Percentiles rank a stretch among this genome's conserved stretches.
Evolutionary conservation across 2,888 invertebrate genomes (phyloP).

Genomic region (Oscheius onirici): DNA sequence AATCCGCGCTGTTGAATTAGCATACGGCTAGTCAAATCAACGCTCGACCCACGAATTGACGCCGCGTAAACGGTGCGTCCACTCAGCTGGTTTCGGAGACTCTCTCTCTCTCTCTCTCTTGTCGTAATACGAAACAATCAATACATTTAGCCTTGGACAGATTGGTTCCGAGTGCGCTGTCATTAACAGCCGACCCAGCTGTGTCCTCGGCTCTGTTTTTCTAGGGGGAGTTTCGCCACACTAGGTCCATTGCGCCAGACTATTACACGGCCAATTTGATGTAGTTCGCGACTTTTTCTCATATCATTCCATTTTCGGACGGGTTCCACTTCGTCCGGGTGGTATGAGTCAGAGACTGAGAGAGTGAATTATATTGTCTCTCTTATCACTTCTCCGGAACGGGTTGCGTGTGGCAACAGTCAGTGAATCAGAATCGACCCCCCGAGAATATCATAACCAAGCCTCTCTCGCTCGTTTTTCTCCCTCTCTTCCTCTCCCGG

Average conservation of each 20-base stretch:
- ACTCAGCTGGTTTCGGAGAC: not conserved
- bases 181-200: slow-evolving; percentile 28
- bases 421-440: not conserved
- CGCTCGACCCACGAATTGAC: not conserved
- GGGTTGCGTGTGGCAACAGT: too few species aligned
- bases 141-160: slow-evolving; percentile 13
- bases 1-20: not conserved
- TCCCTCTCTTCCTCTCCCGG: not conserved
- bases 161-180: slow-evolving; percentile 15
- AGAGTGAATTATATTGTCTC: too few species aligned
- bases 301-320: too few species aligned
- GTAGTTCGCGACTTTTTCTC: too few species aligned
- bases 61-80: slow-evolving; percentile 22
- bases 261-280: too few species aligned
- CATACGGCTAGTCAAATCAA: not conserved
- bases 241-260: too few species aligned
- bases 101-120: not conserved
- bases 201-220: slow-evolving; percentile 12
- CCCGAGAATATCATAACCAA: not conserved
- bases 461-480: not conserved
- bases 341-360: too few species aligned
- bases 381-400: too few species aligned
- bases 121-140: slow-evolving; percentile 29
- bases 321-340: too few species aligned
- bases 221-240: not conserved